Evolutionary conservation across 2,113 vertebrate genomes (phyloP).

Genomic region (Cyanoderma ruficeps): DNA sequence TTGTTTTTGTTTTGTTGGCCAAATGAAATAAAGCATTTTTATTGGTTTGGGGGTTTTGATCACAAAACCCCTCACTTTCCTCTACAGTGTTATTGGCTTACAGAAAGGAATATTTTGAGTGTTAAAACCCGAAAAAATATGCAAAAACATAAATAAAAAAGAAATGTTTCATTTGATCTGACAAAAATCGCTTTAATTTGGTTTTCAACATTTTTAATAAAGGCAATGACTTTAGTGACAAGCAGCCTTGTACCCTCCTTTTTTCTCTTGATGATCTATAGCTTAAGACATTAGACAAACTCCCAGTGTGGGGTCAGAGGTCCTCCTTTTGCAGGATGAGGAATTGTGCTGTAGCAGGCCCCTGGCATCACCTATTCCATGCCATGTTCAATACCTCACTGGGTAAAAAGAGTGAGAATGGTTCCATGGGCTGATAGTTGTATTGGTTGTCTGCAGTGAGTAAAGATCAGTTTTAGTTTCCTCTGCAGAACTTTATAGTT

Average conservation of each 20-base stretch:
- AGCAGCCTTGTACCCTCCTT: background rate
- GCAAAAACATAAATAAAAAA: background rate
- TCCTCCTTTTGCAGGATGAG: background rate
- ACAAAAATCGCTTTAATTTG: background rate
- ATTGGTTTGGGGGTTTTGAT: background rate
- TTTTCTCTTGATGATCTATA: background rate
- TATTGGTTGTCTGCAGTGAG: background rate
- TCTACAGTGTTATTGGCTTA: background rate
- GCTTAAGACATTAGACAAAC: background rate
- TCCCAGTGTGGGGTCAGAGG: background rate
- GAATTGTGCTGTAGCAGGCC: background rate
- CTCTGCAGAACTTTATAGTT: background rate
- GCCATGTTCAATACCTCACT: background rate
- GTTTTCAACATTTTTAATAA: background rate
- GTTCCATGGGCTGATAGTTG: background rate
- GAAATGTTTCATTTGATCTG: background rate
- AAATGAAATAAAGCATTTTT: constrained; percentile 1
- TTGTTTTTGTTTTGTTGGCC: background rate
- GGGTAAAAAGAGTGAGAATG: background rate
- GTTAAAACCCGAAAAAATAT: background rate
- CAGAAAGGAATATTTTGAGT: background rate
- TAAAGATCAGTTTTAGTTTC: background rate
- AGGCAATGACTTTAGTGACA: background rate
- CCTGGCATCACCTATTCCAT: background rate
- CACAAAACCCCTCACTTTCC: background rate